phyloP scores from a whole-genome alignment of 2,888 invertebrate species.

The Lymantria dispar region DNA sequence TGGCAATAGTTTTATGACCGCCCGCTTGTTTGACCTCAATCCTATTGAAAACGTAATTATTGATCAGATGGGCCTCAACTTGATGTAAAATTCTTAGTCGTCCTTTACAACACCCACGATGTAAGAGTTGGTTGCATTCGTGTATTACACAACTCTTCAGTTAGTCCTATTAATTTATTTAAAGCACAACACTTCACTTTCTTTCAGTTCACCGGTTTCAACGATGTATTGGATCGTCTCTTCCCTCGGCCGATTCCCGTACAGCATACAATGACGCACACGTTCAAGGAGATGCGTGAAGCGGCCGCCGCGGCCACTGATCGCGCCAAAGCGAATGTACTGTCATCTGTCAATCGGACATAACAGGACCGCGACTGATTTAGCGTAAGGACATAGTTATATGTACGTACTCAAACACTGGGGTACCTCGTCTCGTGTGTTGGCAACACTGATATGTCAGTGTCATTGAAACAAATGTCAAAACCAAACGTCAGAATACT shows the following conservation, averaged over 20 bases:
- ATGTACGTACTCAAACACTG: neutral
- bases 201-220: conserved; percentile 87
- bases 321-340: conserved; percentile 86
- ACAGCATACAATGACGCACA: conserved; percentile 40
- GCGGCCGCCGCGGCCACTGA: conserved; percentile 92
- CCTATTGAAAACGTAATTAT: too few species aligned
- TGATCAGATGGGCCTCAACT: too few species aligned
- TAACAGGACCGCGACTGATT: conserved; percentile 45
- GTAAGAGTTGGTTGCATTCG: too few species aligned
- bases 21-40: too few species aligned
- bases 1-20: too few species aligned
- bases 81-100: too few species aligned
- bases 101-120: too few species aligned
- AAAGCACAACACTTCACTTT: neutral
- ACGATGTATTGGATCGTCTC: conserved; percentile 89
- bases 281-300: conserved; percentile 85
- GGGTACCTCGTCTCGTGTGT: neutral
- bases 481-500: too few species aligned
- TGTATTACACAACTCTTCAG: too few species aligned
- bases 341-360: conserved; percentile 70
- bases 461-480: neutral
- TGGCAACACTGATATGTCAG: neutral
- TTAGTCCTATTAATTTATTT: neutral
- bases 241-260: conserved; percentile 75
- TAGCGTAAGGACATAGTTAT: conserved; percentile 9